phyloP scores from a whole-genome alignment of 2,797 vertebrate species.

The Delichon dasypus region DNA sequence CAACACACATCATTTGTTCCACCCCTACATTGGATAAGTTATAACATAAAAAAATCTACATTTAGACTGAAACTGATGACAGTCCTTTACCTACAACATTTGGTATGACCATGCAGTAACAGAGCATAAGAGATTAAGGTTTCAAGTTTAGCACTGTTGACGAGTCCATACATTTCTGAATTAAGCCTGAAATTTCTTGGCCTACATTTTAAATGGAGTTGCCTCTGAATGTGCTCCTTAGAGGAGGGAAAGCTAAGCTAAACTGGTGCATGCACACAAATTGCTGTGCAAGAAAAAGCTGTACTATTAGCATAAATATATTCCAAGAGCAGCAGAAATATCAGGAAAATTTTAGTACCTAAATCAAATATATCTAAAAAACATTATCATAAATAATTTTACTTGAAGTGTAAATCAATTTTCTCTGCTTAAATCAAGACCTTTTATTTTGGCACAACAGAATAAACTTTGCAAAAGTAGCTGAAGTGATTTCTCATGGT shows the following conservation, averaged over 20 bases:
- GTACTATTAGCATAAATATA: not conserved
- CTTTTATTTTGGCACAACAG: not conserved
- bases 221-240: constrained; percentile 14
- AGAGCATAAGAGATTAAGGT: not conserved
- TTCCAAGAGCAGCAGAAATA: not conserved
- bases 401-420: not conserved
- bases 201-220: constrained; percentile 52
- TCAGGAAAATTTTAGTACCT: not conserved
- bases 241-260: not conserved
- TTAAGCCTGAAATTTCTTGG: constrained; percentile 39
- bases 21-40: not conserved
- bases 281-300: not conserved
- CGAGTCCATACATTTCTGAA: constrained; percentile 50
- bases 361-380: not conserved
- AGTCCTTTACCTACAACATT: constrained; percentile 3
- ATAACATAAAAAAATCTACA: constrained; percentile 6
- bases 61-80: constrained; percentile 54
- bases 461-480: not conserved
- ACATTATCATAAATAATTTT: not conserved
- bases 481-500: not conserved
- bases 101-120: constrained; percentile 20
- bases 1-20: not conserved
- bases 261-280: not conserved
- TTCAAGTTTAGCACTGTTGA: not conserved
- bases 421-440: not conserved